Base-by-base conservation (phyloP, 2,888 invertebrate genomes). In the Drosophila aldrichi region DNA sequence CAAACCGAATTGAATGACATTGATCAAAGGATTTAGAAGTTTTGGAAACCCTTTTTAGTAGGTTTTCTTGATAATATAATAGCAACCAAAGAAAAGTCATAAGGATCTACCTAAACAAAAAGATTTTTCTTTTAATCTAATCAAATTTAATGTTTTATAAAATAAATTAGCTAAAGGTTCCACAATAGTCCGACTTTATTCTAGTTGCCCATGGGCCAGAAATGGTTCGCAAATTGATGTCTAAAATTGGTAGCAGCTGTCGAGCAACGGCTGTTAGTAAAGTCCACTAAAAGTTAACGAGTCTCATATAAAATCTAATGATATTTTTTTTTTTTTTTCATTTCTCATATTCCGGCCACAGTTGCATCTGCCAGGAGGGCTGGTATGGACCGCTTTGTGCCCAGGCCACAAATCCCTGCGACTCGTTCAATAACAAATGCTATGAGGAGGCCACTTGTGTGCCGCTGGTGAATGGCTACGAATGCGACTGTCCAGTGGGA, bases 301-400 rank as follows among this genome's bases (percentile, higher is more conserved):
- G 29, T 22, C n/a, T 16, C n/a, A 5, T 25, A 36, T 57, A 16
- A 51, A 40, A 32, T 40, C 32, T n/a, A 38, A 38, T 44, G 34
- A 20, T 22, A 22, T 22, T 22, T 16, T 22, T 6, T 4, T 9
- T 22, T n/a, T n/a, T n/a, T n/a, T n/a, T n/a, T n/a, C n/a, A n/a
- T n/a, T n/a, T 38, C 5, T 9, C 20, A 46, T 18, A 49, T 49
- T 18, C 7, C 8, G 1, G 7, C 3, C 22, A 36, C 56, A 96
- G 96, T 65, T 97, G 97, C 92, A 94, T 96, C 65, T 97, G 97
- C 90, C 95, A 96, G 88, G 96, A 96, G 82, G 96, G 95, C n/a
- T 96, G 96, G 96, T 96, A 95, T 90, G 96, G 97, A 0, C 95
- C 96, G 12, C 94, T 96, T 6, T 97, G 97, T 89, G 94, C 95